Conservation (phyloP, 2,113 vertebrate genomes). For the Pampusana beccarii region DNA sequence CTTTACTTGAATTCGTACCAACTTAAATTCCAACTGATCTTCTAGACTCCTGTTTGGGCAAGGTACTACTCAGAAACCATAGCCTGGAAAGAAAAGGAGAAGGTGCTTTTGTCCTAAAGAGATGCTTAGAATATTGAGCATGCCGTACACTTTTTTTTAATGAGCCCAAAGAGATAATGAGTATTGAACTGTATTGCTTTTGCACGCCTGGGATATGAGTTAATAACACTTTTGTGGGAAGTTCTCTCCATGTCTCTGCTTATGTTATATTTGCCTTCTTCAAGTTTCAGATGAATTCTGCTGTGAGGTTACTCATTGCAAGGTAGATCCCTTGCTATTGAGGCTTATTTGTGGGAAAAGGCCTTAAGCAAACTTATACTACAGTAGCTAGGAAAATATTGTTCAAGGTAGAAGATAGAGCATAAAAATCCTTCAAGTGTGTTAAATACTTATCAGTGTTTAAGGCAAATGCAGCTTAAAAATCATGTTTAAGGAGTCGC, state of each 20-base stretch:
- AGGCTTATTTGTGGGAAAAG: not conserved
- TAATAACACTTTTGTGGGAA: not conserved
- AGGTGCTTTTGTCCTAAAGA: not conserved
- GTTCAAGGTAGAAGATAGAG: not conserved
- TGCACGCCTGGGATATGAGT: not conserved
- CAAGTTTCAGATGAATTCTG: not conserved
- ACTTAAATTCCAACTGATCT: not conserved
- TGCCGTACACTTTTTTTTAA: accelerated
- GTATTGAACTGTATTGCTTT: not conserved
- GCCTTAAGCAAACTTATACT: not conserved
- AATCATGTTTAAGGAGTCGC: not conserved
- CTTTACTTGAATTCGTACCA: not conserved
- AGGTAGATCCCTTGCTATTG: not conserved
- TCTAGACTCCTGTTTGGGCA: not conserved
- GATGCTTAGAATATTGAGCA: not conserved
- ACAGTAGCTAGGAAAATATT: not conserved
- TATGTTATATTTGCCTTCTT: accelerated
- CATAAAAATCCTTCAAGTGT: not conserved
- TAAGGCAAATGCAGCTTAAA: not conserved
- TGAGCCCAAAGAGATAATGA: accelerated
- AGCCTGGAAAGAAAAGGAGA: not conserved
- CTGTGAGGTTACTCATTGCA: not conserved
- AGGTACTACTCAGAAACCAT: not conserved
- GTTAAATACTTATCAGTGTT: not conserved
- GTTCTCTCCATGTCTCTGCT: not conserved